Conservation (phyloP, 92 coral and sea anemone species). For the Phenganax subtilis region DNA sequence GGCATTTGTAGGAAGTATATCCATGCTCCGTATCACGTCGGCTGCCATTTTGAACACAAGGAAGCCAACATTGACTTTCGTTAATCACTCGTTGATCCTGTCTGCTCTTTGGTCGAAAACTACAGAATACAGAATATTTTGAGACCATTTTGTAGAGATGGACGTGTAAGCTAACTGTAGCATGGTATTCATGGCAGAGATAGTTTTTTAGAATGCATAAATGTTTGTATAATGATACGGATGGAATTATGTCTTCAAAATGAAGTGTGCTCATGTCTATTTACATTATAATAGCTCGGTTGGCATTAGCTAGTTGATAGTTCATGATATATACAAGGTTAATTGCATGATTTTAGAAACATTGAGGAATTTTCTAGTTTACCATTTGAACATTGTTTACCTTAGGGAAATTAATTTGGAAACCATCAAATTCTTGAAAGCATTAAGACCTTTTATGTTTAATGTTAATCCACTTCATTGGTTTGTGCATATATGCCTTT, state of each 20-base stretch:
- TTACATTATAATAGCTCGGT: too few species aligned
- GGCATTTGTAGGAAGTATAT: background rate
- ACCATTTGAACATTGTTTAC: too few species aligned
- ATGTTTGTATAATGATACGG: background rate
- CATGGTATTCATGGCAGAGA: background rate
- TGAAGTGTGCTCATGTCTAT: background rate
- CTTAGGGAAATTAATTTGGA: too few species aligned
- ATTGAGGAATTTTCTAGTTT: too few species aligned
- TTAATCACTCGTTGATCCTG: background rate
- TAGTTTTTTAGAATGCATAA: background rate
- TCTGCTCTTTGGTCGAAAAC: background rate
- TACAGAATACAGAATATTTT: background rate
- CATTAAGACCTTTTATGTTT: too few species aligned
- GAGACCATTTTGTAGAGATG: background rate
- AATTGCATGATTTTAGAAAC: too few species aligned
- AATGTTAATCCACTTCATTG: too few species aligned
- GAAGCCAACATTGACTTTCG: background rate
- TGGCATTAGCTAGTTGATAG: too few species aligned
- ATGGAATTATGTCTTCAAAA: background rate
- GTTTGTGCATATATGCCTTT: too few species aligned
- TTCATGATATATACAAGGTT: too few species aligned
- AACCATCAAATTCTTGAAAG: too few species aligned
- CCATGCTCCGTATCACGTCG: conserved; percentile 7
- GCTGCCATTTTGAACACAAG: conserved; percentile 23
- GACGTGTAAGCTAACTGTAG: background rate